Evolutionary conservation across 2,888 invertebrate species (phyloP).

Genomic region (Coecobrya sp.): DNA sequence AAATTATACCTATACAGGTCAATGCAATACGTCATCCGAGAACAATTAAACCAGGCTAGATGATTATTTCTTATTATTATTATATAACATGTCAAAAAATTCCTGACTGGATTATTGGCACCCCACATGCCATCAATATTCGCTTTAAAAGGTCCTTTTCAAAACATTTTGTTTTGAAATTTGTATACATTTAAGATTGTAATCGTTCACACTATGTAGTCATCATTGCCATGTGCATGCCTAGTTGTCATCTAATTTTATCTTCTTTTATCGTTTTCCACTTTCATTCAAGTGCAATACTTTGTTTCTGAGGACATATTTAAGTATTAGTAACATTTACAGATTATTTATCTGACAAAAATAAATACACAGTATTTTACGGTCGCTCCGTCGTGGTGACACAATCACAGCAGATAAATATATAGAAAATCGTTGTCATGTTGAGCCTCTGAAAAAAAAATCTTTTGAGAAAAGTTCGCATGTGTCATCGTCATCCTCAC

Average conservation of each 20-base stretch:
- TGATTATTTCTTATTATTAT: background rate
- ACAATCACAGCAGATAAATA: conserved; percentile 40
- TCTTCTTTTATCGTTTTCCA: background rate
- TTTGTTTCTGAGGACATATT: conserved; percentile 26
- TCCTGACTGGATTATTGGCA: background rate
- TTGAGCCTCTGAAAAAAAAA: conserved; percentile 26
- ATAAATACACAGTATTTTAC: background rate
- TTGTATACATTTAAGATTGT: background rate
- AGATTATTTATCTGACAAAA: background rate
- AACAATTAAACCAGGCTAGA: background rate
- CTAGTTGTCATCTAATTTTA: background rate
- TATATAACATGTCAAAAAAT: background rate
- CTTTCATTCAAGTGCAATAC: background rate
- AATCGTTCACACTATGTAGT: conserved; percentile 35
- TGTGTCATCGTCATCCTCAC: conserved; percentile 30
- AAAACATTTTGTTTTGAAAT: background rate
- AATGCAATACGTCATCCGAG: background rate
- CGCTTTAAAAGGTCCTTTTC: background rate
- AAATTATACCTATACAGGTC: background rate
- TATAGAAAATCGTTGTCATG: background rate
- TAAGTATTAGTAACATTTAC: background rate
- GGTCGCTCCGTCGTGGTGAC: background rate
- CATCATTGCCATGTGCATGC: background rate
- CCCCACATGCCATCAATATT: background rate
- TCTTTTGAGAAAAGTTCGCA: background rate